A percentile compares a stretch with the other conserved stretches of the same genome.
These are phyloP conservation scores for Muricea muricata DNA, from an alignment of 92 coral and sea anemone species.

Conservation along the genomic window DNA sequence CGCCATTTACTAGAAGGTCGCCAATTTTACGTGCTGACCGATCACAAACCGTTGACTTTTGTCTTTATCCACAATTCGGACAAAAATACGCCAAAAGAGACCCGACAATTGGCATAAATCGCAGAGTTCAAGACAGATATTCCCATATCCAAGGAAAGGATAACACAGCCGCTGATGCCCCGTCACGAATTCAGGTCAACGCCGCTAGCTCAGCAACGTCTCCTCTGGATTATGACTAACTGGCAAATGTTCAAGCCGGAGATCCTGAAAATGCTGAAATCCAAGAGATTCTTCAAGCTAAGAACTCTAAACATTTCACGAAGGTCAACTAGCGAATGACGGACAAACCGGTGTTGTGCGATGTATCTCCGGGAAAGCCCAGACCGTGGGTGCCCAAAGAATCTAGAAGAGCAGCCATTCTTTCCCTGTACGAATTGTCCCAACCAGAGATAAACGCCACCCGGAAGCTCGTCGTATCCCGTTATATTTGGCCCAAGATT, in stretches of 20 bases:
- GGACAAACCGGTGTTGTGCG: not conserved
- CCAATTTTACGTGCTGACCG: too few species aligned
- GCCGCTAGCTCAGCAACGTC: not conserved
- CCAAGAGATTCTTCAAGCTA: too few species aligned
- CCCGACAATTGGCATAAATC: not conserved
- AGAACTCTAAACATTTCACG: too few species aligned
- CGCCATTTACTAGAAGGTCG: conserved; percentile 20
- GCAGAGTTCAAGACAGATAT: conserved; percentile 12
- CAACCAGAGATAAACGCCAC: too few species aligned
- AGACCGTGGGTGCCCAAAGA: not conserved
- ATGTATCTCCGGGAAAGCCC: not conserved
- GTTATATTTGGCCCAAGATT: too few species aligned
- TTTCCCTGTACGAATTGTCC: too few species aligned
- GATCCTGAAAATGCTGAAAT: not conserved
- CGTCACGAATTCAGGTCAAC: conserved; percentile 11
- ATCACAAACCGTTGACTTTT: too few species aligned
- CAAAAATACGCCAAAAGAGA: too few species aligned
- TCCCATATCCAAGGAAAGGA: not conserved
- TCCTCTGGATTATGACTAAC: not conserved
- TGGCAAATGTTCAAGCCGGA: not conserved
- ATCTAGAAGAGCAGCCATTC: not conserved
- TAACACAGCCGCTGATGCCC: not conserved
- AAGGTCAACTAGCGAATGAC: not conserved
- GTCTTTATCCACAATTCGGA: not conserved
- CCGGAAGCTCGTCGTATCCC: too few species aligned